A percentile compares a stretch with the other conserved stretches of the same genome.
phyloP scores from a whole-genome alignment of 2,888 invertebrate genomes.

The Orchestes rusci region DNA sequence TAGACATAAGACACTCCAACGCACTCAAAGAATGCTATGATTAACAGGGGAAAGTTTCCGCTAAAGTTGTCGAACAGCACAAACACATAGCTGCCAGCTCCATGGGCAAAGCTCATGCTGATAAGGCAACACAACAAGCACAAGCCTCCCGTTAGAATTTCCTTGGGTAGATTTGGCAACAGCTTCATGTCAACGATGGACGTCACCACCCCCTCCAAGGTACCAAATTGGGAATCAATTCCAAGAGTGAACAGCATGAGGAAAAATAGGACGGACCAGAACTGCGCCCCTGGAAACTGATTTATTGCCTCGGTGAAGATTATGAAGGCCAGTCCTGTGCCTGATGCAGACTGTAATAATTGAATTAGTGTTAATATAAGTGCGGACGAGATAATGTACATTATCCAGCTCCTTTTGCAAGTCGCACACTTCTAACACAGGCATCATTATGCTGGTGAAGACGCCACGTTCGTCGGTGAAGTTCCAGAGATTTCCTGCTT shows the following conservation, averaged over 20 bases:
- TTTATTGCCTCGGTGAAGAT: constrained; percentile 98
- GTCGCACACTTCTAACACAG: constrained; percentile 67
- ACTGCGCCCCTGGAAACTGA: constrained; percentile 92
- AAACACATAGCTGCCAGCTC: constrained; percentile 90
- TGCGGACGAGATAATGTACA: too few species aligned
- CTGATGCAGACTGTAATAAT: constrained; percentile 79
- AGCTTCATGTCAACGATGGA: constrained; percentile 93
- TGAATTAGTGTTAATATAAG: constrained; percentile 10
- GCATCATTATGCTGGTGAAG: constrained; percentile 54
- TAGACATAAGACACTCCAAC: constrained; percentile 91
- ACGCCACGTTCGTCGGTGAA: constrained; percentile 47
- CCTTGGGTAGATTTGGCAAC: constrained; percentile 80
- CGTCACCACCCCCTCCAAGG: constrained; percentile 91
- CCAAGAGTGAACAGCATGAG: constrained; percentile 94
- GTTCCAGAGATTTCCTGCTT: constrained; percentile 48
- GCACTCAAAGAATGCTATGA: constrained; percentile 90
- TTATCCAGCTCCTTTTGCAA: constrained; percentile 81
- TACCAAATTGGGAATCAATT: constrained; percentile 95
- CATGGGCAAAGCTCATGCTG: constrained; percentile 88
- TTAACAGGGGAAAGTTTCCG: constrained; percentile 85
- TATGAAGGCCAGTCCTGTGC: constrained; percentile 93
- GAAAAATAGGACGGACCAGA: constrained; percentile 95
- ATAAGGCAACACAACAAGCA: constrained; percentile 76
- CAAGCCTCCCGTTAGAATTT: constrained; percentile 62
- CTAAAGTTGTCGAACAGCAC: constrained; percentile 90